Conservation (phyloP, 2,888 invertebrate genomes). For the Hydriomena furcata region DNA sequence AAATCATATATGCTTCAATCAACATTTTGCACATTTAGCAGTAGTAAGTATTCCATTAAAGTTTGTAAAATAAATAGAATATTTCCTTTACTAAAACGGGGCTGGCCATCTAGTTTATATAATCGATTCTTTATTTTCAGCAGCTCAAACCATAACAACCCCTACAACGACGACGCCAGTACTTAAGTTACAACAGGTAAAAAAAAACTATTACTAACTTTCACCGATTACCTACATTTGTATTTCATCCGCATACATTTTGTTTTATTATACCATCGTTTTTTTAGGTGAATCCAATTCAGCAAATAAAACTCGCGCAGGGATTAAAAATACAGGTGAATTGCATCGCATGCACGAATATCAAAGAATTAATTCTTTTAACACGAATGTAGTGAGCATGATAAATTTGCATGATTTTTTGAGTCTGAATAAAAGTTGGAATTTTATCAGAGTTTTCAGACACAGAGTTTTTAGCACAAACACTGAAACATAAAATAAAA, state of each 20-base stretch:
- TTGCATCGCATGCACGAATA: constrained; percentile 47
- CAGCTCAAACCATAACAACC: constrained; percentile 64
- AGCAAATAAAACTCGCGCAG: constrained; percentile 77
- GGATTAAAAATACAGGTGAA: constrained; percentile 80
- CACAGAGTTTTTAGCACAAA: too few species aligned
- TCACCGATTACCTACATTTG: not conserved
- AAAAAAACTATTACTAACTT: too few species aligned
- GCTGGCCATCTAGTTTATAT: too few species aligned
- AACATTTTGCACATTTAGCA: too few species aligned
- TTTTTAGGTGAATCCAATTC: constrained; percentile 77
- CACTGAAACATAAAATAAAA: too few species aligned
- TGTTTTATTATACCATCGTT: constrained; percentile 36
- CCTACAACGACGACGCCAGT: constrained; percentile 66
- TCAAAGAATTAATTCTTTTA: not conserved
- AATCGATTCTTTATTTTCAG: constrained; percentile 46
- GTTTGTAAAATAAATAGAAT: too few species aligned
- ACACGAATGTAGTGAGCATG: constrained; percentile 8
- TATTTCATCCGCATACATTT: constrained; percentile 2
- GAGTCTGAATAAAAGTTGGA: too few species aligned
- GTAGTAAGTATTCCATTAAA: too few species aligned
- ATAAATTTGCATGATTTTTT: constrained; percentile 10
- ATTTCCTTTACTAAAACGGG: too few species aligned
- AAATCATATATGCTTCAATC: too few species aligned
- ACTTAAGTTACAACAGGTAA: constrained; percentile 76
- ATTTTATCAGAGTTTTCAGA: too few species aligned